A percentile compares a stretch with the other conserved stretches of the same genome.
Evolutionary conservation across 2,797 vertebrate genomes (phyloP).

Genomic region (Cuculus canorus): DNA sequence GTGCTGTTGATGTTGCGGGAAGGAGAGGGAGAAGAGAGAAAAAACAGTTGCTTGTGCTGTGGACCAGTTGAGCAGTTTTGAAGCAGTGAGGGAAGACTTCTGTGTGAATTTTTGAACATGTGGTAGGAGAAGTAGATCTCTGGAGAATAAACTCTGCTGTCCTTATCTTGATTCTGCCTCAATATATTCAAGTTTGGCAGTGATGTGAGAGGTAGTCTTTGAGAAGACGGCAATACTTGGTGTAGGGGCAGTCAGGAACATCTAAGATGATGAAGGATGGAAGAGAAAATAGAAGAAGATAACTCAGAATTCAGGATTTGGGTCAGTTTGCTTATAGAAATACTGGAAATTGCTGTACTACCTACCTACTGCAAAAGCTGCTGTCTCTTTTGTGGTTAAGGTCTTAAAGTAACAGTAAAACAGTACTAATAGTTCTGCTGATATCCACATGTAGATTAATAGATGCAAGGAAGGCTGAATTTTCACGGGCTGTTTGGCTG

Average conservation of each 20-base stretch:
- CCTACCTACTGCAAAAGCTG: neutral
- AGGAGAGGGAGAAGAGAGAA: neutral
- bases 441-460: neutral
- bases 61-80: neutral
- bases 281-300: neutral
- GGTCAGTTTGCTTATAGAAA: neutral
- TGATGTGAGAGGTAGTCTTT: neutral
- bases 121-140: neutral
- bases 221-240: neutral
- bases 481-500: constrained; percentile 14
- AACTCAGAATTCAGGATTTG: neutral
- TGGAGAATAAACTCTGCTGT: neutral
- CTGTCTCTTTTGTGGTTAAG: neutral
- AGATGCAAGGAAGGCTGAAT: neutral
- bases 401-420: neutral
- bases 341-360: neutral
- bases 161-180: neutral
- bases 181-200: neutral
- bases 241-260: neutral
- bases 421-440: neutral
- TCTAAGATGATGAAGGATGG: neutral
- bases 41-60: neutral
- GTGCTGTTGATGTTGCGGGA: fast-evolving
- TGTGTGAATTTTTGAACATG: neutral
- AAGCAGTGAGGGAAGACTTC: neutral